Percentiles rank a stretch among this genome's conserved stretches.
Evolutionary conservation across 35 echinoderm and acorn worm species (phyloP).

Genomic region (Patiria miniata): DNA sequence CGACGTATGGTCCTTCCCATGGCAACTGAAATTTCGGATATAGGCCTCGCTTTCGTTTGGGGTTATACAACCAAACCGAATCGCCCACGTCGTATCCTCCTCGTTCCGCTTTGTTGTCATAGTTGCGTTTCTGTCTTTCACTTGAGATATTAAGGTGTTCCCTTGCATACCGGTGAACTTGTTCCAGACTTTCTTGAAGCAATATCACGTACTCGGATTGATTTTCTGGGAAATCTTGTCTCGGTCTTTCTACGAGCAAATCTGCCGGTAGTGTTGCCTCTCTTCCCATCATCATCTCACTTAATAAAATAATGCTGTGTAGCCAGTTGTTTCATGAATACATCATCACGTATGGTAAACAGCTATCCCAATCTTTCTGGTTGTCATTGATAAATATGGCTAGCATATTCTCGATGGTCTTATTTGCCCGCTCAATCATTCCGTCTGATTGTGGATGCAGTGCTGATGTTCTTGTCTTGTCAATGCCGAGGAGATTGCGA

Average conservation of each 20-base stretch:
- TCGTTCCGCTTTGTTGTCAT: conserved; percentile 23
- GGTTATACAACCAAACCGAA: conserved; percentile 37
- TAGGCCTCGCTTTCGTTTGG: conserved; percentile 40
- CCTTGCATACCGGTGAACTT: background rate
- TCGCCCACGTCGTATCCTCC: conserved; percentile 2
- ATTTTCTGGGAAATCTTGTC: background rate
- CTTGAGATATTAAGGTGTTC: conserved; percentile 11
- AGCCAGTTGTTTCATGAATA: conserved; percentile 43
- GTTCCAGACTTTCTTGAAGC: conserved; percentile 29
- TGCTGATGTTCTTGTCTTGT: conserved; percentile 50
- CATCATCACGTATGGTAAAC: conserved; percentile 40
- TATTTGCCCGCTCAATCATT: conserved; percentile 34
- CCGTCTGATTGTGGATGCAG: conserved; percentile 41
- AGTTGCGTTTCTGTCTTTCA: conserved; percentile 29
- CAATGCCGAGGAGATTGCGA: conserved; percentile 42
- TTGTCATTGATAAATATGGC: conserved; percentile 9
- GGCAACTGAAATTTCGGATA: conserved; percentile 32
- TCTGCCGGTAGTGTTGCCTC: conserved; percentile 15
- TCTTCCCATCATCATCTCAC: conserved; percentile 26
- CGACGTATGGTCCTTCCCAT: conserved; percentile 45
- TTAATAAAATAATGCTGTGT: too few species aligned
- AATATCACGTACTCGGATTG: background rate
- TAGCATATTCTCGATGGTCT: conserved; percentile 18
- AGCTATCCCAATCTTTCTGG: conserved; percentile 29
- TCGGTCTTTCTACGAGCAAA: conserved; percentile 6